These are phyloP conservation scores for Pangasius sanitwongsei DNA, from an alignment of 2,797 vertebrate species.

Conservation along the genomic window DNA sequence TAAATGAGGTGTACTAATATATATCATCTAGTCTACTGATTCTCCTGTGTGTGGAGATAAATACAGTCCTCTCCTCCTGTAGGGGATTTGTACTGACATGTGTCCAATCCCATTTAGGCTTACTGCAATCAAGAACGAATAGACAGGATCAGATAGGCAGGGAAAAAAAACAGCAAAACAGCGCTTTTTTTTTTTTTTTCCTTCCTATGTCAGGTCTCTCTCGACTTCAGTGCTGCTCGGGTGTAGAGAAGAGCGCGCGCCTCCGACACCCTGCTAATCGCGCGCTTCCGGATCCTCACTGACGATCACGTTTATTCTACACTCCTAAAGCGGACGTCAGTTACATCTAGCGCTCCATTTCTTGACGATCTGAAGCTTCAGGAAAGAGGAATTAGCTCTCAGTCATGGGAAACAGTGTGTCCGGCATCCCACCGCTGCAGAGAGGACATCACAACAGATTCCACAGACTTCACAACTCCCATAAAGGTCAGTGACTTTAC, in stretches of 20 bases:
- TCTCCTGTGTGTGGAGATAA: neutral
- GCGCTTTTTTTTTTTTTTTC: neutral
- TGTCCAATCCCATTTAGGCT: neutral
- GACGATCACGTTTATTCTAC: neutral
- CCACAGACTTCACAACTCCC: conserved; percentile 66
- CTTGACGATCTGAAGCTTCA: conserved; percentile 21
- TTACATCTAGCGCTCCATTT: conserved; percentile 7
- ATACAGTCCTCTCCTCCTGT: neutral
- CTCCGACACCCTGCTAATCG: neutral
- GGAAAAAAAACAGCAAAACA: neutral
- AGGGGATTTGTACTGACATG: neutral
- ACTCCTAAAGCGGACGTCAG: neutral
- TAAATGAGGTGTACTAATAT: neutral
- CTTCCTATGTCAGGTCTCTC: neutral
- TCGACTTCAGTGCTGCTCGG: neutral
- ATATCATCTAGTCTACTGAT: neutral
- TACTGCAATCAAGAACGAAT: neutral
- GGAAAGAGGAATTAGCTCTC: neutral
- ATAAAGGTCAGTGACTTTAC: conserved; percentile 67
- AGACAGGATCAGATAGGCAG: neutral
- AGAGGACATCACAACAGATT: conserved; percentile 67
- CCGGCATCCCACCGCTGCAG: conserved; percentile 62
- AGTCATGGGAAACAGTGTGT: conserved; percentile 68
- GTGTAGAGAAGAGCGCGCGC: neutral
- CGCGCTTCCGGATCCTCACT: conserved; percentile 13